These are phyloP conservation scores for Anhinga anhinga DNA, from an alignment of 2,113 vertebrate species.

Conservation along the genomic window DNA sequence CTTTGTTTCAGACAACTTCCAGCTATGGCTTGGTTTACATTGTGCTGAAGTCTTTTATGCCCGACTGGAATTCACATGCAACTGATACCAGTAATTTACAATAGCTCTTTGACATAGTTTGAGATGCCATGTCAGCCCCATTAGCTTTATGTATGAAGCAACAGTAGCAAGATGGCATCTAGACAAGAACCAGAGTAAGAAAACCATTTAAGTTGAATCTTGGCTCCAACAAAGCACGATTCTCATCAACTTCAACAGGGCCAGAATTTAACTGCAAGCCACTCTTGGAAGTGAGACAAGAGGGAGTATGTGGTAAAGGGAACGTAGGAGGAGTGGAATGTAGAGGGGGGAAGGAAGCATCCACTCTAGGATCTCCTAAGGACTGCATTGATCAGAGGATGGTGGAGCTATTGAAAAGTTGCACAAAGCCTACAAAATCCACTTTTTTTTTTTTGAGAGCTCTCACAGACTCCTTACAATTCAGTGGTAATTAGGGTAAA, in stretches of 20 bases:
- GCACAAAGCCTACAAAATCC: background rate
- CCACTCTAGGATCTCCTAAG: background rate
- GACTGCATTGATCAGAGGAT: constrained; percentile 4
- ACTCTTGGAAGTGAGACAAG: constrained; percentile 49
- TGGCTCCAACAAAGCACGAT: constrained; percentile 28
- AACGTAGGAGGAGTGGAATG: constrained; percentile 59
- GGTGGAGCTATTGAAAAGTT: background rate
- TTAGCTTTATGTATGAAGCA: constrained; percentile 19
- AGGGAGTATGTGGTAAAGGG: constrained; percentile 26
- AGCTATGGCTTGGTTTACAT: constrained; percentile 31
- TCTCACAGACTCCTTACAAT: background rate
- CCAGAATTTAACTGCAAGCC: constrained; percentile 54
- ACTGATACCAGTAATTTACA: constrained; percentile 56
- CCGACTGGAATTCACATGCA: constrained; percentile 27
- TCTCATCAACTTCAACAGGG: constrained; percentile 48
- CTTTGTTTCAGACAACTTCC: constrained; percentile 41
- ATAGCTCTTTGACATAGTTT: constrained; percentile 29
- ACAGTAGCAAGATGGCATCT: constrained; percentile 54
- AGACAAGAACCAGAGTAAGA: constrained; percentile 43
- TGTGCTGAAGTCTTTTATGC: constrained; percentile 17
- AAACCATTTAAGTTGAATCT: constrained; percentile 28
- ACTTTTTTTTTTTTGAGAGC: background rate
- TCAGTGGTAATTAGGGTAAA: background rate
- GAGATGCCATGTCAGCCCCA: constrained; percentile 34
- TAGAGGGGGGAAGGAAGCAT: constrained; percentile 21